Evolutionary conservation across 2,797 vertebrate genomes (phyloP), one percentile per base, ranked within the genome.

Genomic region (Cygnus olor): DNA sequence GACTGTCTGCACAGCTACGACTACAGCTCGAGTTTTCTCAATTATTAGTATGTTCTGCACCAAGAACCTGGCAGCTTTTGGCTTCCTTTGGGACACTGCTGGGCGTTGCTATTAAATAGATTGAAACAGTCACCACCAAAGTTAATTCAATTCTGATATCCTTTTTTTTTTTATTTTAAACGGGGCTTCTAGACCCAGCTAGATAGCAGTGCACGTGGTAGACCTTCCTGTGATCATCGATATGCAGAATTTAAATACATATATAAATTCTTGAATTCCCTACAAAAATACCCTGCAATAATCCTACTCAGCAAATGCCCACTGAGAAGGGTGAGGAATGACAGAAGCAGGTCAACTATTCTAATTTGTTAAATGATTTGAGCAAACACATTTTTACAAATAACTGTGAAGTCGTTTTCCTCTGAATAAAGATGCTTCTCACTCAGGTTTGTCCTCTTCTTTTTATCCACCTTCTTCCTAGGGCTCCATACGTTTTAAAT

Each of bases 211-310:
- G 21, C 13, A 71, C 70, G 68, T 13, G 32, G 57, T 66, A 57
- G 44, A 9, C 27, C 51, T 18, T 38, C 40, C 19, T 2, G 12
- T n/a, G 18, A 58, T 49, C 1, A 8, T 0, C 7, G 7, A 57
- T 16, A 66, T 5, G 8, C 2, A 27, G 30, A 53, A 73, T n/a
- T 49, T 80, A 87, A 61, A 19, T 30, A 30, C 14, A 64, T 24
- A 47, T 10, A 16, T 30, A 25, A 0, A 1, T 4, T 47, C 28
- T 51, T 53, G 6, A 44, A 81, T 28, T n/a, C 44, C 32, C 8
- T 14, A 11, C 10, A 61, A 85, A 74, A 82, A 74, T 10, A 34
- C 11, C 53, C 25, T 4, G 0, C 5, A 57, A 57, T 40, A 61
- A 72, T 15, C 42, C 64, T n/a, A 0, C 7, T 9, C 19, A 36